Conservation (phyloP, 2,797 vertebrate species). For the Botia kubotai region DNA sequence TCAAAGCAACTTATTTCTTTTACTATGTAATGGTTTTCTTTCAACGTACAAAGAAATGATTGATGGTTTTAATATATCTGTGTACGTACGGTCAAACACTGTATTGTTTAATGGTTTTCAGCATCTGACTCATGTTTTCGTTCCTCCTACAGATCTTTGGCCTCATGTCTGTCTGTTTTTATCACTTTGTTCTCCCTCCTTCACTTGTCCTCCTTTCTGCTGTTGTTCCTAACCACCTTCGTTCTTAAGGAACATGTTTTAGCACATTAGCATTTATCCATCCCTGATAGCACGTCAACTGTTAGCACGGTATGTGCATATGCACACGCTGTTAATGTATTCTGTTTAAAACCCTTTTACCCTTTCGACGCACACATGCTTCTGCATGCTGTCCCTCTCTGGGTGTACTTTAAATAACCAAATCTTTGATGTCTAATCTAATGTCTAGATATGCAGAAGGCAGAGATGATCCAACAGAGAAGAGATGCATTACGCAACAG, state of each 20-base stretch:
- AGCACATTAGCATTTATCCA: conserved; percentile 33
- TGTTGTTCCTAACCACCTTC: conserved; percentile 32
- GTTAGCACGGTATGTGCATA: conserved; percentile 14
- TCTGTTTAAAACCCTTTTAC: conserved; percentile 40
- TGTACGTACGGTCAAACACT: conserved; percentile 52
- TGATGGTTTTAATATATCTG: conserved; percentile 58
- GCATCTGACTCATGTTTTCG: conserved; percentile 53
- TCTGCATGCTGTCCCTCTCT: conserved; percentile 24
- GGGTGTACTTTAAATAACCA: conserved; percentile 47
- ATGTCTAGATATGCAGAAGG: conserved; percentile 41
- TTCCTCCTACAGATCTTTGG: conserved; percentile 45
- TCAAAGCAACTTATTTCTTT: conserved; percentile 3
- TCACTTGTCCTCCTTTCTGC: conserved; percentile 36
- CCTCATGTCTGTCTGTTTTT: conserved; percentile 39
- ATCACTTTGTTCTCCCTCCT: conserved; percentile 33
- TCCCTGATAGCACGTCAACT: conserved; percentile 27
- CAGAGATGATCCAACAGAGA: conserved; percentile 46
- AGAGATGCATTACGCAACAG: conserved; percentile 49
- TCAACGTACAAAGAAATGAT: conserved; percentile 42
- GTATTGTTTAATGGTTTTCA: conserved; percentile 48
- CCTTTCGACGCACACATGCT: conserved; percentile 9
- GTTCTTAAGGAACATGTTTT: conserved; percentile 29
- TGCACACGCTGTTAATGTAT: conserved; percentile 33
- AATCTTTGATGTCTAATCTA: conserved; percentile 53
- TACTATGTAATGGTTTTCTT: conserved; percentile 19